phyloP scores from a whole-genome alignment of 2,888 invertebrate species.

The Eristalinus sepulchralis region DNA sequence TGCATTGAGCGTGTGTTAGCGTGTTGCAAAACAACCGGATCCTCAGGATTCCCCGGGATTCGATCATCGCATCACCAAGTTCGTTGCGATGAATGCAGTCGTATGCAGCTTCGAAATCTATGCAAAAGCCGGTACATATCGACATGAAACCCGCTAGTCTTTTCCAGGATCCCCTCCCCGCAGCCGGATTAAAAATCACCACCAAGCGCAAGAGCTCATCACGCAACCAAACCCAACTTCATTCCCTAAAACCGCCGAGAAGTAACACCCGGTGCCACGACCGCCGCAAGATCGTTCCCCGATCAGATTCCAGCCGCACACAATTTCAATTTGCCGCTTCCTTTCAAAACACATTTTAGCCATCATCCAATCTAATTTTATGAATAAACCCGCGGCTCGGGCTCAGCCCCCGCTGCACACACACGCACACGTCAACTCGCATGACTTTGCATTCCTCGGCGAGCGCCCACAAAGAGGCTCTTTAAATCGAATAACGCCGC shows the following conservation, averaged over 20 bases:
- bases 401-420: constrained; percentile 17
- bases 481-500: constrained; percentile 54
- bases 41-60: no score
- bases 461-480: constrained; percentile 63
- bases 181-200: no score
- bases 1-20: no score
- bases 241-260: not conserved
- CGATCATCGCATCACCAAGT: no score
- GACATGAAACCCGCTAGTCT: no score
- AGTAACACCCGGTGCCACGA: not conserved
- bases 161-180: no score
- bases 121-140: no score
- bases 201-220: no score
- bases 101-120: no score
- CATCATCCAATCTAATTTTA: constrained; percentile 70
- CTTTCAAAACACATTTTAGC: constrained; percentile 56
- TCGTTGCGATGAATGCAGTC: no score
- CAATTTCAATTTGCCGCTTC: constrained; percentile 66
- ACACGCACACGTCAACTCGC: constrained; percentile 64
- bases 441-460: constrained; percentile 67
- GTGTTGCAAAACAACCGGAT: no score
- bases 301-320: not conserved
- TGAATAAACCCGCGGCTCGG: constrained; percentile 50
- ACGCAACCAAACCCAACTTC: no score
- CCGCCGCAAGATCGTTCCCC: not conserved